phyloP scores from a whole-genome alignment of 2,113 vertebrate species.

The Blennius ocellaris region DNA sequence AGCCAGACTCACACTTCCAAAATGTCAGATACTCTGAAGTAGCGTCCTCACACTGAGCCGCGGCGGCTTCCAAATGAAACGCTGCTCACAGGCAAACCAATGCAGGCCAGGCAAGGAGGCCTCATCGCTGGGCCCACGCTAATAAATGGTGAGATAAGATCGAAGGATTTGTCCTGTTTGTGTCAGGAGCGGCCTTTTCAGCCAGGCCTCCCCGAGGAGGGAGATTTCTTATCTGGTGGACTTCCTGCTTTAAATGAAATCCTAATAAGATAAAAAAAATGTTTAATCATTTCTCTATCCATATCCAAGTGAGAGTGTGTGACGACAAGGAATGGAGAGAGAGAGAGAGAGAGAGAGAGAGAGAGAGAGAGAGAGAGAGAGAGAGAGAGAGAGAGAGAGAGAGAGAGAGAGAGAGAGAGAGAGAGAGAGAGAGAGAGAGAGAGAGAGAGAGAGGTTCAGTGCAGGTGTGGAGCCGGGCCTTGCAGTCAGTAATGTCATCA shows the following conservation, averaged over 20 bases:
- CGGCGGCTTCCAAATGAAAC: slow-evolving; percentile 24
- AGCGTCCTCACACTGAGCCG: not conserved
- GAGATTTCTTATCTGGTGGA: slow-evolving; percentile 54
- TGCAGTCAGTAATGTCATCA: slow-evolving; percentile 96
- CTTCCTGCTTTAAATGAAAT: slow-evolving; percentile 71
- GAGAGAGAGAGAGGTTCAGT: slow-evolving; percentile 67
- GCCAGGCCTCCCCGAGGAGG: slow-evolving; percentile 17
- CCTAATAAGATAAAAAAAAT: slow-evolving; percentile 59
- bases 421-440: not conserved
- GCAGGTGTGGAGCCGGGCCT: slow-evolving; percentile 91
- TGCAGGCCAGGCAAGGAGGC: slow-evolving; percentile 22
- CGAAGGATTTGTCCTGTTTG: slow-evolving; percentile 50
- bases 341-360: slow-evolving; percentile 7
- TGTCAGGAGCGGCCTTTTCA: slow-evolving; percentile 31
- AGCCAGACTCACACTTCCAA: slow-evolving; percentile 51
- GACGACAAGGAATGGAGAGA: not conserved
- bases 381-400: slow-evolving; percentile 1
- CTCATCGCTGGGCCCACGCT: slow-evolving; percentile 32
- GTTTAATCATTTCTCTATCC: slow-evolving; percentile 51
- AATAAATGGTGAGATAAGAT: slow-evolving; percentile 54
- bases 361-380: not conserved
- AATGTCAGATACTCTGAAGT: slow-evolving; percentile 34
- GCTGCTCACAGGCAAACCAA: not conserved
- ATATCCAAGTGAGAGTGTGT: slow-evolving; percentile 29
- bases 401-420: slow-evolving; percentile 9